These are phyloP conservation scores for Balaenoptera acutorostrata DNA, from an alignment of 2,113 vertebrate genomes.

Conservation along the genomic window DNA sequence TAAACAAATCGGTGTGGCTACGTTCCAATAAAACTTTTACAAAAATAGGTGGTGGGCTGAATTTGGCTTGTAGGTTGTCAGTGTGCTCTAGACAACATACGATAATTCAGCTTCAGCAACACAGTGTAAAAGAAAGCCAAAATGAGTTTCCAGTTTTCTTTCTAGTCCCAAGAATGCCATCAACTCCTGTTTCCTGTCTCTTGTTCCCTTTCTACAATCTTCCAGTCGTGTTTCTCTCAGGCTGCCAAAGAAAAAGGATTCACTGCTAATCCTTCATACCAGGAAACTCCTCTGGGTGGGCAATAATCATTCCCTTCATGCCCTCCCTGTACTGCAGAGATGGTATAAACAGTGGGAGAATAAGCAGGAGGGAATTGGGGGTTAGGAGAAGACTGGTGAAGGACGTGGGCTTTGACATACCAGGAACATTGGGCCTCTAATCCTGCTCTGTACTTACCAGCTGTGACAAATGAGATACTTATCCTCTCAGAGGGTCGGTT, in stretches of 20 bases:
- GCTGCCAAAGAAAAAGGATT: background rate
- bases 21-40: background rate
- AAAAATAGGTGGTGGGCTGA: background rate
- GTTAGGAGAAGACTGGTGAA: background rate
- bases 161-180: background rate
- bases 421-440: background rate
- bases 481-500: background rate
- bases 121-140: background rate
- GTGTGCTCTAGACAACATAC: background rate
- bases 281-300: background rate
- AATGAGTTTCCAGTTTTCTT: background rate
- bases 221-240: background rate
- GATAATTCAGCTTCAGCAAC: conserved; percentile 2
- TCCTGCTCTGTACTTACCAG: background rate
- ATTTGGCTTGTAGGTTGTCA: background rate
- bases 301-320: background rate
- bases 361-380: background rate
- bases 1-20: background rate
- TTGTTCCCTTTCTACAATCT: background rate
- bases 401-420: background rate
- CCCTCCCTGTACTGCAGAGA: background rate
- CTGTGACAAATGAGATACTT: background rate
- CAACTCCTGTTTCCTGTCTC: background rate
- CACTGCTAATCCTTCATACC: background rate
- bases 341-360: background rate